Conservation (phyloP, 2,113 vertebrate genomes). For the Delphinapterus leucas region DNA sequence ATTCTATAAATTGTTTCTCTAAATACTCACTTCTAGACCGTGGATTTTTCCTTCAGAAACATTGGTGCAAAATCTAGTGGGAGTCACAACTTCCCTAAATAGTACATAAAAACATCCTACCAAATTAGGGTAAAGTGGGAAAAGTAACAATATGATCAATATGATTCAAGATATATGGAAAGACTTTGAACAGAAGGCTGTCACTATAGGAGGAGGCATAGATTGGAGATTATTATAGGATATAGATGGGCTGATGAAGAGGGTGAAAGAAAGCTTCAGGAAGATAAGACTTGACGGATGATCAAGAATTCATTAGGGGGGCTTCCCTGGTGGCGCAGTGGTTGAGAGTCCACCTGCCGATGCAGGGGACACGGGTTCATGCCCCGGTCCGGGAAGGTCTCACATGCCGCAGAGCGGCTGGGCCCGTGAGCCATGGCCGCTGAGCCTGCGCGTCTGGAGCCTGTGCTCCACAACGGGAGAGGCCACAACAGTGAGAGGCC, state of each 20-base stretch:
- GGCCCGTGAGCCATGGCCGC: too few species aligned
- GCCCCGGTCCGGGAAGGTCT: too few species aligned
- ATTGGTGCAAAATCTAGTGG: not conserved
- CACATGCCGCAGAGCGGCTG: too few species aligned
- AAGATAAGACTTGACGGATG: not conserved
- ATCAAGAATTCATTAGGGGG: not conserved
- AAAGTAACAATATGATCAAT: not conserved
- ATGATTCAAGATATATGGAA: not conserved
- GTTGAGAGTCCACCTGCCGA: too few species aligned
- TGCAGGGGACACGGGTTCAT: too few species aligned
- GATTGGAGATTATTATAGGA: not conserved
- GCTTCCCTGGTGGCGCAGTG: too few species aligned
- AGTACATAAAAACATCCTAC: not conserved
- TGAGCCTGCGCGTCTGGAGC: too few species aligned
- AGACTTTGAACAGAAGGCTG: not conserved
- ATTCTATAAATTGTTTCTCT: not conserved
- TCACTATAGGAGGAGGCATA: not conserved
- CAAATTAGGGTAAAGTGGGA: not conserved
- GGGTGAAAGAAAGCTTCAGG: not conserved
- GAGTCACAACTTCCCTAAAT: not conserved
- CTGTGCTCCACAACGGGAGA: too few species aligned
- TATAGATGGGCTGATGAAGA: not conserved
- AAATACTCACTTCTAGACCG: not conserved
- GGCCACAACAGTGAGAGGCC: too few species aligned
- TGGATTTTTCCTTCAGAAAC: not conserved